Percentiles rank a stretch among this genome's conserved stretches.
phyloP scores from a whole-genome alignment of 2,888 invertebrate species.

The Graphium colonna region DNA sequence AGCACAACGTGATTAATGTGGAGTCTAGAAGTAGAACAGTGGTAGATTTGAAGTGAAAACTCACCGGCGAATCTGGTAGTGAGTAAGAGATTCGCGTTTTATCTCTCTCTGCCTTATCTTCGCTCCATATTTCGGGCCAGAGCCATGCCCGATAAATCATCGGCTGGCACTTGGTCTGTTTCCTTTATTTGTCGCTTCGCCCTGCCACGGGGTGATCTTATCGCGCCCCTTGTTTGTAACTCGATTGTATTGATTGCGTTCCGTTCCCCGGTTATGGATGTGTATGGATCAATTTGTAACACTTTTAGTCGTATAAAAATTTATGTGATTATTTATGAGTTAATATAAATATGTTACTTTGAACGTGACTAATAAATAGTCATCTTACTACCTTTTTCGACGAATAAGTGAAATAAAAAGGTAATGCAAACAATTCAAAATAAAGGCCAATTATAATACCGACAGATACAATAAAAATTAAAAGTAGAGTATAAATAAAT shows the following conservation, averaged over 20 bases:
- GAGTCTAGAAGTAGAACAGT: conserved; percentile 48
- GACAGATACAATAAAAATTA: too few species aligned
- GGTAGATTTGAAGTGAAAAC: conserved; percentile 60
- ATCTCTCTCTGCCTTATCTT: not conserved
- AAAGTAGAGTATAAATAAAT: too few species aligned
- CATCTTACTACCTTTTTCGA: too few species aligned
- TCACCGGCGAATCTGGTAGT: too few species aligned
- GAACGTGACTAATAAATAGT: too few species aligned
- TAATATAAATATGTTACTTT: too few species aligned
- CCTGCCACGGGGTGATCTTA: conserved; percentile 9
- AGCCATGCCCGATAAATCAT: conserved; percentile 8
- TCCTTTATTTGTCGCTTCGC: not conserved
- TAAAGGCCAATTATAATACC: too few species aligned
- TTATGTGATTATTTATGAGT: too few species aligned
- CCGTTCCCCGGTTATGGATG: not conserved
- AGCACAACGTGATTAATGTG: too few species aligned
- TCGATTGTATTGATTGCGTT: not conserved
- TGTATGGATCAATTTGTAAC: not conserved
- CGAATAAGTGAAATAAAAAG: too few species aligned
- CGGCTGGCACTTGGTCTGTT: conserved; percentile 4
- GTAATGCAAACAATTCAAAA: too few species aligned
- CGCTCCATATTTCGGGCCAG: conserved; percentile 32
- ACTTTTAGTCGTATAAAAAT: too few species aligned
- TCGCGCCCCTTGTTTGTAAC: conserved; percentile 3
- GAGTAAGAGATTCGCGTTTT: conserved; percentile 36